Base-by-base conservation (phyloP, 2,888 invertebrate species). In the Nymphalis c-album region DNA sequence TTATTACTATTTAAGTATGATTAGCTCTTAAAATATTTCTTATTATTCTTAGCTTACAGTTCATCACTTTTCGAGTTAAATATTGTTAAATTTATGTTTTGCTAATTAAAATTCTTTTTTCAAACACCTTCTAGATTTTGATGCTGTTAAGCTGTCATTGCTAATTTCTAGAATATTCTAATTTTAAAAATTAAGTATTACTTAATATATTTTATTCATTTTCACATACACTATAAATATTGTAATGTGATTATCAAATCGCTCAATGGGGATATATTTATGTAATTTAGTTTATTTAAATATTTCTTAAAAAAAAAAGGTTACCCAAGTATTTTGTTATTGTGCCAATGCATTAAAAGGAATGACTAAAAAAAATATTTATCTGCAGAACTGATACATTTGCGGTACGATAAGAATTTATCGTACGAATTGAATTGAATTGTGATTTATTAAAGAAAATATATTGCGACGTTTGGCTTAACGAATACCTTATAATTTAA, bases 381-480 rank as follows among this genome's bases (percentile, higher is more conserved):
- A n/a, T 57, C 35, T 18, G 76, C 78, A 77, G 74, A 77, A 75
- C 67, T 70, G 18, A 18, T 40, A 50, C 50, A 4, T 10, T 20
- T 50, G 53, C 16, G 8, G 20, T 22, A 55, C n/a, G 40, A 40
- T 40, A 40, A 13, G 35, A 2, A 26, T 53, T 26, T 26, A 17
- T 31, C 31, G 3, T 55, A 26, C 31, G 17, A 55, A 50, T 72
- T 71, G 67, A 70, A 64, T 72, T 60, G 72, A 40, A 40, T 73
- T 68, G 22, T 55, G 18, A n/a, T 40, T 40, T 18, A 13, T 22
- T n/a, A 17, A 57, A 35, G 17, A 18, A 47, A 48, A 48, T 7
- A 48, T 18, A 58, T 84, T 80, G 78, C 77, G 74, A 80, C 26
- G 72, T 82, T 82, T 80, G 81, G 80, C 84, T 80, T 83, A 78